Evolutionary conservation across 2,888 invertebrate species (phyloP), one percentile per base, ranked within the genome.

Genomic region (Folsomia candida): DNA sequence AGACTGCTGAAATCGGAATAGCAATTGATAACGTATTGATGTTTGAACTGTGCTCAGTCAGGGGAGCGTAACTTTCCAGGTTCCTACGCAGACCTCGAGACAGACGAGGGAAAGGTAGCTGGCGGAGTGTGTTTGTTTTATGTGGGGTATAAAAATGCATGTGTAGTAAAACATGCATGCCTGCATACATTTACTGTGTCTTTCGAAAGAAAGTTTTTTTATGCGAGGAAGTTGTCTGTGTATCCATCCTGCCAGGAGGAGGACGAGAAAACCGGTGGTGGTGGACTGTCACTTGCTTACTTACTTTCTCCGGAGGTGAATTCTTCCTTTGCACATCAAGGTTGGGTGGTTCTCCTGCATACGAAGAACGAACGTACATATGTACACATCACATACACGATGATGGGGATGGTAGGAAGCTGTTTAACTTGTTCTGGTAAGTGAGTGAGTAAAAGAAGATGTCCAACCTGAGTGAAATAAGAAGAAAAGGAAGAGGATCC

Each of bases 401-500:
- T n/a, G n/a, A n/a, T n/a, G n/a, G n/a, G n/a, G n/a, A n/a, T n/a
- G n/a, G n/a, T n/a, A n/a, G n/a, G n/a, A n/a, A n/a, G n/a, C n/a
- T n/a, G n/a, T 47, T 47, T 47, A 47, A 47, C 47, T 47, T 47
- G 9, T 18, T 47, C 47, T 18, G 9, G 54, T 54, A 60, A 60
- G 60, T 60, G 58, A 58, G 58, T 58, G 20, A 62, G 29, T 62
- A 26, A 64, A 47, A 64, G 24, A 64, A 51, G 64, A 51, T 27
- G 54, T 57, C 57, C 27, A 27, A 24, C 47, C 20, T 25, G 51
- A 66, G 25, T 57, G 58, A 66, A 57, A 27, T 29, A 66, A 18
- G 57, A 51, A 18, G 22, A 61, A 59, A 28, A 51, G 59, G 51
- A 57, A 66, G 58, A 69, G 62, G 67, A 66, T 28, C 24, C 25